Base-by-base conservation (phyloP, 2,113 vertebrate genomes). In the Gobius niger region DNA sequence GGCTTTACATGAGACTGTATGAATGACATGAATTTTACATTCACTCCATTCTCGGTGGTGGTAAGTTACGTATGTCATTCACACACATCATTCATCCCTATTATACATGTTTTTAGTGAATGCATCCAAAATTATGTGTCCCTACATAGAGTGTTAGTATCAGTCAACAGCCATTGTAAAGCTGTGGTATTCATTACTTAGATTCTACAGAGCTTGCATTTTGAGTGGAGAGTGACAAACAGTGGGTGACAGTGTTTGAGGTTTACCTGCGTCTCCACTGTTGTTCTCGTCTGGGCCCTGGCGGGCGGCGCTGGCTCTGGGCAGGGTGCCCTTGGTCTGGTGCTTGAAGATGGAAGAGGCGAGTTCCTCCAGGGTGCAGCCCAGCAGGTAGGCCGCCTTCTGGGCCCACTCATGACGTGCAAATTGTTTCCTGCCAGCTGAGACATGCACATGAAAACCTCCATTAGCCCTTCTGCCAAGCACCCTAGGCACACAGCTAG, bases 361-460 rank as follows among this genome's bases (percentile, higher is more conserved):
- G 70, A 99, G 94, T 82, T 98, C 96, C 84, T 99, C 98, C 85
- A 99, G 92, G 76, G 91, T 92, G 90, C 89, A 96, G 80, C 95
- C 95, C 91, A 96, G 89, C 81, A 99, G 93, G 89, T 99, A 99
- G 0, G 98, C 95, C 0, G 97, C 96, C 82, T 98, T 98, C 93
- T 99, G 97, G 70, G 96, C 97, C 96, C 96, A 99, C 82, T 99
- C 98, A 0, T 98, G 97, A 57, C 96, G 94, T 19, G 96, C 96
- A 92, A 99, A 99, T 93, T 99, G 98, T 89, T 93, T 95, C 64
- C 94, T 94, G 65, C 95, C 95, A 82, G 91, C 95, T 96, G 89
- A 82, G 80, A 87, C 81, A 81, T 57, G 44, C 67, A 70, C 72
- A 84, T 80, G 70, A 88, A 90, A 87, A 79, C 76, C 62, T 81